phyloP scores from a whole-genome alignment of 2,113 vertebrate species.

The Nothoprocta pentlandii region DNA sequence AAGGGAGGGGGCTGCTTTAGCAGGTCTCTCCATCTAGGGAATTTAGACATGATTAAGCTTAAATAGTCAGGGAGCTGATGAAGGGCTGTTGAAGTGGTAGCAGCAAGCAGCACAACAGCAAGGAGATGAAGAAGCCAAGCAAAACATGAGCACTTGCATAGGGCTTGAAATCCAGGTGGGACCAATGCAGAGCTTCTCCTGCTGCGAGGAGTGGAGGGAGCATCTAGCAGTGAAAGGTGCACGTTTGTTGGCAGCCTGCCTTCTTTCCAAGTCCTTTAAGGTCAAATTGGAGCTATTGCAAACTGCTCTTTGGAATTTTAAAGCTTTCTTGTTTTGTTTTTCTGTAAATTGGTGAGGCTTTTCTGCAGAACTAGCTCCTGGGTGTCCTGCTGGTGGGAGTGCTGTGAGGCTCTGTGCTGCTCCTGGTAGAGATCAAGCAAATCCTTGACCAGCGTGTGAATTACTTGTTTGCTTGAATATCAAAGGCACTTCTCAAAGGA shows the following conservation, averaged over 20 bases:
- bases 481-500: background rate
- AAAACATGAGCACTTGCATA: background rate
- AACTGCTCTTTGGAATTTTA: background rate
- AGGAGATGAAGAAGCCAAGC: background rate
- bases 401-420: background rate
- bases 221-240: no score
- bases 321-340: background rate
- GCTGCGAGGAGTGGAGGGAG: background rate
- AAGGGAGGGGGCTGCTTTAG: background rate
- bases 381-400: background rate
- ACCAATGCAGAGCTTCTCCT: background rate
- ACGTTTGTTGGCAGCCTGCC: background rate
- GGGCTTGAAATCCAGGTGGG: background rate
- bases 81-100: background rate
- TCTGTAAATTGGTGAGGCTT: background rate
- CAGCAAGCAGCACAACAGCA: background rate
- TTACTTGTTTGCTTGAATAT: background rate
- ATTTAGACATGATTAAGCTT: conserved; percentile 10
- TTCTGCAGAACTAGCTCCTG: background rate
- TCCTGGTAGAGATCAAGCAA: background rate
- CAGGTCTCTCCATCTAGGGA: background rate
- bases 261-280: background rate
- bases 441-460: background rate
- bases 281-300: background rate
- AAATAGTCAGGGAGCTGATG: background rate